phyloP scores from a whole-genome alignment of 2,888 invertebrate species.

The Heliconius ethilla region DNA sequence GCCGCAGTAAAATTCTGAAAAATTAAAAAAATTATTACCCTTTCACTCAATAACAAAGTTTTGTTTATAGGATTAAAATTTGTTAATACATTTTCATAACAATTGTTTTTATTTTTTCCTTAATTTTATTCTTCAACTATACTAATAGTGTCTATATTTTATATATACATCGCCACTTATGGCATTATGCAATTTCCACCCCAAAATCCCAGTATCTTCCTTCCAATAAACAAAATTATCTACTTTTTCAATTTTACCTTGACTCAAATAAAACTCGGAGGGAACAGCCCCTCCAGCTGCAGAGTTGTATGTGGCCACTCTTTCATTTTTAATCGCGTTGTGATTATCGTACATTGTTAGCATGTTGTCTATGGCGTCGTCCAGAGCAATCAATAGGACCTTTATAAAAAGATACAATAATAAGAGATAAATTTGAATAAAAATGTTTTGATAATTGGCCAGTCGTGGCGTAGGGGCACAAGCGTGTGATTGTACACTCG shows the following conservation, averaged over 20 bases:
- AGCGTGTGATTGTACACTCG: too few relatives aligned
- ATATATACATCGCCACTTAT: too few relatives aligned
- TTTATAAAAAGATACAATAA: conserved; percentile 41
- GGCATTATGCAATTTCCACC: too few relatives aligned
- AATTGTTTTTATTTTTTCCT: too few relatives aligned
- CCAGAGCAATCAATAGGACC: conserved; percentile 73
- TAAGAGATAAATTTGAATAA: background rate
- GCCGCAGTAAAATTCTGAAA: conserved; percentile 73
- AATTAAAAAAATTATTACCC: background rate
- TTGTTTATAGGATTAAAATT: background rate
- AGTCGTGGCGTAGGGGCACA: too few relatives aligned
- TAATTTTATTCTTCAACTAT: too few relatives aligned
- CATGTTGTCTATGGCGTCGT: conserved; percentile 76
- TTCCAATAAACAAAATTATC: background rate
- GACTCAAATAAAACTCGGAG: conserved; percentile 72
- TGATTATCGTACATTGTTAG: conserved; percentile 78
- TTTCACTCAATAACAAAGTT: background rate
- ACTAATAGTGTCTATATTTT: too few relatives aligned
- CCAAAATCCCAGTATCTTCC: too few relatives aligned
- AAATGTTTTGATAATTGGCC: too few relatives aligned
- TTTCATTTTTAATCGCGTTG: conserved; percentile 69
- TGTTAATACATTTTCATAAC: background rate
- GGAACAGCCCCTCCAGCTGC: conserved; percentile 69
- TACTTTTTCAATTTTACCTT: conserved; percentile 56
- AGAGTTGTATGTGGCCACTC: conserved; percentile 66